Evolutionary conservation across 2,113 vertebrate genomes (phyloP).

Genomic region (Catharus minimus): DNA sequence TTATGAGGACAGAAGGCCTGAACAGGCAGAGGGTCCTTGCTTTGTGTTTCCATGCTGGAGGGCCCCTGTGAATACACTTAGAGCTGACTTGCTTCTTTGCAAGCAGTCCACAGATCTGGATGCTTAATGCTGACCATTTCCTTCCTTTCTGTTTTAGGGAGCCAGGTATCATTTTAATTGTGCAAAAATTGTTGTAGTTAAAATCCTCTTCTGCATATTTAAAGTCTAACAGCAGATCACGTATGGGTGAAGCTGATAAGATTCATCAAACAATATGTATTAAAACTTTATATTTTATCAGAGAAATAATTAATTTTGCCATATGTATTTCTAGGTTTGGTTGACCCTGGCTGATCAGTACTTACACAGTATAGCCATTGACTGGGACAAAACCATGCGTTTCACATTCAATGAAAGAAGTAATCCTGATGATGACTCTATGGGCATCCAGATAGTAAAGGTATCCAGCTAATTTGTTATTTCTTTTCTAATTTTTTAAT

Average conservation of each 20-base stretch:
- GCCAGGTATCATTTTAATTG: neutral
- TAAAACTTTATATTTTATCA: neutral
- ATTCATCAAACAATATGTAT: neutral
- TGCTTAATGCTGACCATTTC: neutral
- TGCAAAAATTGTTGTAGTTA: neutral
- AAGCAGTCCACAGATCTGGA: neutral
- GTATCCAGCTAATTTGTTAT: constrained; percentile 64
- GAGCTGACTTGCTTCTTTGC: neutral
- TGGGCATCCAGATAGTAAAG: constrained; percentile 99
- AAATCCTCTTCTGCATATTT: neutral
- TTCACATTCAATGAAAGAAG: constrained; percentile 98
- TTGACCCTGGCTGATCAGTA: constrained; percentile 95
- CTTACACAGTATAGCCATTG: constrained; percentile 94
- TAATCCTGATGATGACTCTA: constrained; percentile 96
- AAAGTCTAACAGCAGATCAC: neutral
- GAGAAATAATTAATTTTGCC: neutral
- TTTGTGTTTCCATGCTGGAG: neutral
- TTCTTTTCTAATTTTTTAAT: neutral
- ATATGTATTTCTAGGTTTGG: constrained; percentile 85
- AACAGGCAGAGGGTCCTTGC: neutral
- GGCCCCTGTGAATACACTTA: neutral
- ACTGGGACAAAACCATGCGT: constrained; percentile 98
- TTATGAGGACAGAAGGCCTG: neutral
- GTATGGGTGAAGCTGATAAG: neutral
- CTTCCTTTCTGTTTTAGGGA: neutral